These are phyloP conservation scores for Drosophila meridionalis DNA, from an alignment of 2,888 invertebrate species.

Conservation along the genomic window DNA sequence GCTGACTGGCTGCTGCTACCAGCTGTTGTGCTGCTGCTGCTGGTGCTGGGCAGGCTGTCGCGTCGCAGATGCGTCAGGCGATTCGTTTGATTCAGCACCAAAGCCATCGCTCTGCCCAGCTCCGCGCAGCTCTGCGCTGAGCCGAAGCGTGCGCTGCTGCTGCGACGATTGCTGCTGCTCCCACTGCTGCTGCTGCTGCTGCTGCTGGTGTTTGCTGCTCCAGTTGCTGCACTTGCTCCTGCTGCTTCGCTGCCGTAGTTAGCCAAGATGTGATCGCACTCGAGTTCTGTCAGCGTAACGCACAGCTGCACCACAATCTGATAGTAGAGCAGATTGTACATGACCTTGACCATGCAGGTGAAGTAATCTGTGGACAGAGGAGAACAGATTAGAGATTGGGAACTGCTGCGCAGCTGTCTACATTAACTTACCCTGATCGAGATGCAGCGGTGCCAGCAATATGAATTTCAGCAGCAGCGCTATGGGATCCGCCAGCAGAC, in stretches of 20 bases:
- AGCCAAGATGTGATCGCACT: constrained; percentile 86
- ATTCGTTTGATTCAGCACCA: constrained; percentile 83
- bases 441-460: constrained; percentile 92
- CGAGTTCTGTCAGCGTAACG: constrained; percentile 88
- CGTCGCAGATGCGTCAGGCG: constrained; percentile 82
- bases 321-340: constrained; percentile 95
- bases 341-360: constrained; percentile 93
- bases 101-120: constrained; percentile 84
- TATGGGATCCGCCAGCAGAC: constrained; percentile 93
- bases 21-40: constrained; percentile 30
- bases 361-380: constrained; percentile 90
- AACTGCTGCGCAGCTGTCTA: too few species aligned
- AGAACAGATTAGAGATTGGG: too few species aligned
- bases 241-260: constrained; percentile 63
- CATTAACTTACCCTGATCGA: constrained; percentile 91
- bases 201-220: not conserved
- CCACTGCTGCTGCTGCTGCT: constrained; percentile 27
- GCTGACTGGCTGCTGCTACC: constrained; percentile 34
- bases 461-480: constrained; percentile 95
- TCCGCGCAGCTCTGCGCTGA: constrained; percentile 63
- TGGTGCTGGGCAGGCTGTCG: constrained; percentile 78
- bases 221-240: constrained; percentile 19
- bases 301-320: constrained; percentile 94
- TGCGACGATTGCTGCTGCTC: constrained; percentile 51
- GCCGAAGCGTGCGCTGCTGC: constrained; percentile 48